Conservation (phyloP, 2,113 vertebrate genomes). For the Alligator mississippiensis region DNA sequence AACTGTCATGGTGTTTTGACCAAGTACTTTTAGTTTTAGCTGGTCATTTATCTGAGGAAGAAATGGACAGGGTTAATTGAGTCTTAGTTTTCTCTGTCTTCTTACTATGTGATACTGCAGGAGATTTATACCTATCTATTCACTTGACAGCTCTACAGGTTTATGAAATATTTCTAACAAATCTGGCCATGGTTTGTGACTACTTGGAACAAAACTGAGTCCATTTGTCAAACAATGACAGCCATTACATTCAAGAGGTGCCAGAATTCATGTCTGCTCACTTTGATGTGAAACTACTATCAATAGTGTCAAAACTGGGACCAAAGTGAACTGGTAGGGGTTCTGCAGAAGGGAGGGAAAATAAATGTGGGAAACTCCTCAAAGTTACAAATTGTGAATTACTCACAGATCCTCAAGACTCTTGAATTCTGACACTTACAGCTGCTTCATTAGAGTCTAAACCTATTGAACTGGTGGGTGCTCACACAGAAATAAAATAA, state of each 20-base stretch:
- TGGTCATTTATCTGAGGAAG: slow-evolving; percentile 67
- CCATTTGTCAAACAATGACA: neutral
- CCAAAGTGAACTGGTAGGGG: neutral
- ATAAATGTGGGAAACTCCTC: neutral
- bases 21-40: slow-evolving; percentile 54
- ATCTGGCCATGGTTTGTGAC: neutral
- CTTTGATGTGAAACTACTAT: neutral
- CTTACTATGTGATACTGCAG: neutral
- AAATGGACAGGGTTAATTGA: neutral
- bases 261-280: neutral
- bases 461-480: neutral
- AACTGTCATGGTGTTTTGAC: slow-evolving; percentile 33
- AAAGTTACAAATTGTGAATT: too few species aligned
- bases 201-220: neutral
- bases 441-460: neutral
- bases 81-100: neutral
- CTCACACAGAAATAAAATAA: neutral
- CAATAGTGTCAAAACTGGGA: neutral
- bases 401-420: neutral
- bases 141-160: neutral
- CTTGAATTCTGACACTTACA: neutral
- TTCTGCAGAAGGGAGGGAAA: neutral
- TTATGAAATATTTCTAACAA: neutral
- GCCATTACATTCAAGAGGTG: neutral
- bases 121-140: neutral